phyloP scores from a whole-genome alignment of 1,140 invertebrate species.

The Drosophila equinoxialis region DNA sequence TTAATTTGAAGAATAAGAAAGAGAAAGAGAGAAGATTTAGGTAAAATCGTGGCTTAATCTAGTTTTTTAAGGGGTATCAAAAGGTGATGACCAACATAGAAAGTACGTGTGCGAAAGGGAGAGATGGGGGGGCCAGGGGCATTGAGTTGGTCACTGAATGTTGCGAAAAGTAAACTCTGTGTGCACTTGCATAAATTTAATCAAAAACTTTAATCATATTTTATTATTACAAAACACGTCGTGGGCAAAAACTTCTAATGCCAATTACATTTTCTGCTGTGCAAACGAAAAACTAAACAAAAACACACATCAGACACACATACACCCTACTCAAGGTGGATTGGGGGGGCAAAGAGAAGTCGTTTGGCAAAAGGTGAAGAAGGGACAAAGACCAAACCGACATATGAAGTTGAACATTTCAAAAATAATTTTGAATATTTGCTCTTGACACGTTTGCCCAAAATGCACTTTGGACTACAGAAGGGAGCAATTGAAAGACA shows the following conservation, averaged over 20 bases:
- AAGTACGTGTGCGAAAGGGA: background rate
- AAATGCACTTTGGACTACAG: constrained; percentile 41
- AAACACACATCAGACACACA: constrained; percentile 40
- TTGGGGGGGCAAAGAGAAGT: background rate
- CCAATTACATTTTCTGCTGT: constrained; percentile 75
- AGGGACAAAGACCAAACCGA: constrained; percentile 42
- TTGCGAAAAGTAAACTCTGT: constrained; percentile 2
- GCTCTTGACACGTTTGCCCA: constrained; percentile 76
- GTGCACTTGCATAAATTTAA: constrained; percentile 78
- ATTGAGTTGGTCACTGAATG: background rate
- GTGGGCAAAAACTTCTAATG: constrained; percentile 71
- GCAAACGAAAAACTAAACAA: constrained; percentile 73
- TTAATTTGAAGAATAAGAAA: too few relatives aligned
- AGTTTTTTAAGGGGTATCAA: background rate
- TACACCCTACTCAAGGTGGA: too few relatives aligned
- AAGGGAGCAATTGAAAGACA: too few relatives aligned
- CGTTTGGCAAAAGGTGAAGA: constrained; percentile 25
- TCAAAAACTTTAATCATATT: constrained; percentile 82
- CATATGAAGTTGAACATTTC: constrained; percentile 57
- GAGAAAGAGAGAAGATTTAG: too few relatives aligned
- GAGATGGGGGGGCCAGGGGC: background rate
- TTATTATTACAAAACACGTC: constrained; percentile 82
- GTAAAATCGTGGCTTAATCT: too few relatives aligned
- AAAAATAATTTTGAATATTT: constrained; percentile 81
- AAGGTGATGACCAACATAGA: constrained; percentile 31